phyloP scores from a whole-genome alignment of 2,888 invertebrate genomes.

The Parnassius mnemosyne region DNA sequence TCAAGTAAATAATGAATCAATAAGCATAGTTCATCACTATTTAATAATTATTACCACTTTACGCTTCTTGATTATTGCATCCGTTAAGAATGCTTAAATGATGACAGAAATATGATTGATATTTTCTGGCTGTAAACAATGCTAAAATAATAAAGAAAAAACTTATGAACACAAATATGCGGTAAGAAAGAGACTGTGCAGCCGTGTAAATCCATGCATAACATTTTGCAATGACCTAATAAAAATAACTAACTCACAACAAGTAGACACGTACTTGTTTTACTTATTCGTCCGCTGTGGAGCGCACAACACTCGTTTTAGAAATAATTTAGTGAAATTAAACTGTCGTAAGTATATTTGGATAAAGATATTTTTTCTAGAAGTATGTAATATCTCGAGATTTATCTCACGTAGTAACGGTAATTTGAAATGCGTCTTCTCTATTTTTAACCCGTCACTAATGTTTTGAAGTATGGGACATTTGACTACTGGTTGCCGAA shows the following conservation, averaged over 20 bases:
- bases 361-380: conserved; percentile 29
- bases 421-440: conserved; percentile 37
- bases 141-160: conserved; percentile 8
- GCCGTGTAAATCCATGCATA: conserved; percentile 33
- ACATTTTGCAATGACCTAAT: conserved; percentile 47
- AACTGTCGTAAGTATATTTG: conserved; percentile 22
- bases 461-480: conserved; percentile 56
- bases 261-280: conserved; percentile 25
- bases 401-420: conserved; percentile 34
- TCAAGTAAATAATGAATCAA: too few relatives aligned
- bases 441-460: conserved; percentile 59
- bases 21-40: too few relatives aligned
- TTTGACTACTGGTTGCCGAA: conserved; percentile 61
- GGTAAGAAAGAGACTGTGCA: conserved; percentile 37
- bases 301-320: conserved; percentile 30
- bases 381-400: conserved; percentile 46
- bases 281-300: conserved; percentile 23
- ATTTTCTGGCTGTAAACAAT: not conserved
- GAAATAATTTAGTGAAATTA: conserved; percentile 19
- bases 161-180: conserved; percentile 19
- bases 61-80: not conserved
- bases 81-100: not conserved
- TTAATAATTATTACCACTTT: too few relatives aligned
- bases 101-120: not conserved
- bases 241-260: conserved; percentile 35